phyloP scores from a whole-genome alignment of 2,888 invertebrate species.

The Nomada fucata region DNA sequence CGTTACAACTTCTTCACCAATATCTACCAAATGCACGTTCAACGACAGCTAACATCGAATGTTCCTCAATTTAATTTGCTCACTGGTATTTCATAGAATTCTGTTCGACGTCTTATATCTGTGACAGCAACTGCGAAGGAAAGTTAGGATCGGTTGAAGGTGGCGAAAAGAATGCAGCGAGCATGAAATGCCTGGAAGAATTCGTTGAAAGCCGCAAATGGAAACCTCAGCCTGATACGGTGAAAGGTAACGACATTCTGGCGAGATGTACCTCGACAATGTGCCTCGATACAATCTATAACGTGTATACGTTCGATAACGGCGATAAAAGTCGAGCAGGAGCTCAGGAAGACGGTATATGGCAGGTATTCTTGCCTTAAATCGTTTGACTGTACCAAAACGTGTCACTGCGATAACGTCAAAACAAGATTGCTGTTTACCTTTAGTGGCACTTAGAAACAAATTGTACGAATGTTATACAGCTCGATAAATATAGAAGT shows the following conservation, averaged over 20 bases:
- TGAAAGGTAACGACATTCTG: slow-evolving; percentile 74
- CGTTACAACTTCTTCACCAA: neutral
- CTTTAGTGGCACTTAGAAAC: neutral
- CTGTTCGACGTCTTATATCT: slow-evolving; percentile 34
- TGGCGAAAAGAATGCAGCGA: slow-evolving; percentile 45
- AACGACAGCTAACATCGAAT: neutral
- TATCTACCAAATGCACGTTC: too few relatives aligned
- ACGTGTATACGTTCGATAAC: slow-evolving; percentile 69
- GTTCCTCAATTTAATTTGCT: neutral
- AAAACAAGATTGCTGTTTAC: slow-evolving; percentile 4
- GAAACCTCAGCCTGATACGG: slow-evolving; percentile 70
- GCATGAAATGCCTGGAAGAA: slow-evolving; percentile 66
- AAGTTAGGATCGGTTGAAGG: slow-evolving; percentile 43
- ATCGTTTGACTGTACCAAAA: slow-evolving; percentile 42
- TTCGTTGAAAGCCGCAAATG: slow-evolving; percentile 74
- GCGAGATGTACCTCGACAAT: slow-evolving; percentile 68
- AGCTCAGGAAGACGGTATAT: slow-evolving; percentile 51
- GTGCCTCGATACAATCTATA: slow-evolving; percentile 70
- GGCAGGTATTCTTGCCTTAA: slow-evolving; percentile 52
- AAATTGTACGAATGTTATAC: neutral
- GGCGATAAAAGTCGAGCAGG: slow-evolving; percentile 71
- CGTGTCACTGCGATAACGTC: slow-evolving; percentile 36
- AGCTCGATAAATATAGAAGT: too few relatives aligned
- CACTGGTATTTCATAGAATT: slow-evolving; percentile 6
- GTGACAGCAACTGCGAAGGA: slow-evolving; percentile 32